Base-by-base conservation (phyloP, 2,888 invertebrate genomes). In the Drosophila falleni region DNA sequence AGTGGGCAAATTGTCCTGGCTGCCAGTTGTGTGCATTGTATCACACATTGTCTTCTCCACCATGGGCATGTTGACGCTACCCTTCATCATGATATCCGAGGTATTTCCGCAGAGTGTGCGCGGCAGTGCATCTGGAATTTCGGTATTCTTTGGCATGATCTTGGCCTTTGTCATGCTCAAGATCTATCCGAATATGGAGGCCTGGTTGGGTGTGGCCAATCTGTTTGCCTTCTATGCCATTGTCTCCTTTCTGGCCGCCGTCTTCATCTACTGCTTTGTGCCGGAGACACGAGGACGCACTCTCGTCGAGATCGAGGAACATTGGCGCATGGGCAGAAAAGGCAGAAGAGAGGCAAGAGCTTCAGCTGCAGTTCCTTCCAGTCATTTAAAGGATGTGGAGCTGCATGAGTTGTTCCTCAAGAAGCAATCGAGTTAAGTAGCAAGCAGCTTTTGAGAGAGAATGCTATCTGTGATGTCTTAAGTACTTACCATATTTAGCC, bases 21-120 rank as follows among this genome's bases (percentile, higher is more conserved):
- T 92, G 60, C 89, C 92, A 0, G 91, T 89, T 3, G 63, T 87
- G 3, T 90, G 91, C 70, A 92, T 92, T 55, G 79, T 92, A 3
- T 69, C 90, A 3, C 92, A 80, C 89, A 93, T 74, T 93, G 94
- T 89, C 87, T 96, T 59, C 92, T 95, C 90, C 78, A 93, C 92
- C 2, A 88, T 91, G 80, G 92, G 96, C 35, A 80, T 92, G 51
- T 68, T 95, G 9, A 95, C 96, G 2, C 89, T 96, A 66, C 96
- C 96, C 0, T 96, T 96, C 95, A 94, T 95, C 50, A 95, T 96
- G 94, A 95, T 95, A 78, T 96, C 96, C 0, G 96, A 96, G 92
- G 93, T 96, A 0, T 96, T 95, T 87, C 94, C 96, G 0, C 93
- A 94, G 2, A 93, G 93, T 56, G 94, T 94, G 0, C 93, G 95